These are phyloP conservation scores for Agrilus planipennis DNA, from an alignment of 1,140 invertebrate genomes.

Conservation along the genomic window DNA sequence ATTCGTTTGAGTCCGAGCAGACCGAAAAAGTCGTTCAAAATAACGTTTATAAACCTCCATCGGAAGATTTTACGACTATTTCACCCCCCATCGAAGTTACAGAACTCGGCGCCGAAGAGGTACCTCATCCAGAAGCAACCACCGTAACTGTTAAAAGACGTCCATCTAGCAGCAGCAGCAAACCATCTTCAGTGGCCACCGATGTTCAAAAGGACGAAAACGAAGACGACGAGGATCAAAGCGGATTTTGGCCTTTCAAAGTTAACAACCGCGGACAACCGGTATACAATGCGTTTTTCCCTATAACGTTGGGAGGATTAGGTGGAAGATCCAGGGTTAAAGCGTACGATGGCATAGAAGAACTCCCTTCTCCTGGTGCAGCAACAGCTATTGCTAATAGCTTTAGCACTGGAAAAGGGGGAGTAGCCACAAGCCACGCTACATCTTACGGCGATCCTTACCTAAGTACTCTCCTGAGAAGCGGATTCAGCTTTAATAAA, in stretches of 20 bases:
- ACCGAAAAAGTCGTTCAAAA: slow-evolving; percentile 4
- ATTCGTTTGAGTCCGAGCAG: no score
- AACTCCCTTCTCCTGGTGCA: slow-evolving; percentile 33
- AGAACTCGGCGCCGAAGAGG: slow-evolving; percentile 7
- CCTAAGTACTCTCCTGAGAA: slow-evolving; percentile 16
- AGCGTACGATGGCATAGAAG: slow-evolving; percentile 24
- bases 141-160: slow-evolving; percentile 7
- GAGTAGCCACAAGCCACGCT: slow-evolving; percentile 54
- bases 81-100: background rate
- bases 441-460: slow-evolving; percentile 49
- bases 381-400: slow-evolving; percentile 55
- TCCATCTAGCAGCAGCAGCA: slow-evolving; percentile 9
- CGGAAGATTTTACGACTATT: slow-evolving; percentile 1
- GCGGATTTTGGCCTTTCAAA: slow-evolving; percentile 25
- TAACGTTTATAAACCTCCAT: slow-evolving; percentile 8
- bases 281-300: slow-evolving; percentile 45
- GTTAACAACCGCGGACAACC: slow-evolving; percentile 21
- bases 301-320: slow-evolving; percentile 44
- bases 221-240: slow-evolving; percentile 22
- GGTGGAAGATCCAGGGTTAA: slow-evolving; percentile 32
- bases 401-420: slow-evolving; percentile 52
- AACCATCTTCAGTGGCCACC: no score
- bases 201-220: slow-evolving; percentile 7
- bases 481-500: slow-evolving; percentile 2
- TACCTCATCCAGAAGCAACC: background rate